phyloP scores from a whole-genome alignment of 1,140 invertebrate genomes.

The Zaprionus ghesquierei region DNA sequence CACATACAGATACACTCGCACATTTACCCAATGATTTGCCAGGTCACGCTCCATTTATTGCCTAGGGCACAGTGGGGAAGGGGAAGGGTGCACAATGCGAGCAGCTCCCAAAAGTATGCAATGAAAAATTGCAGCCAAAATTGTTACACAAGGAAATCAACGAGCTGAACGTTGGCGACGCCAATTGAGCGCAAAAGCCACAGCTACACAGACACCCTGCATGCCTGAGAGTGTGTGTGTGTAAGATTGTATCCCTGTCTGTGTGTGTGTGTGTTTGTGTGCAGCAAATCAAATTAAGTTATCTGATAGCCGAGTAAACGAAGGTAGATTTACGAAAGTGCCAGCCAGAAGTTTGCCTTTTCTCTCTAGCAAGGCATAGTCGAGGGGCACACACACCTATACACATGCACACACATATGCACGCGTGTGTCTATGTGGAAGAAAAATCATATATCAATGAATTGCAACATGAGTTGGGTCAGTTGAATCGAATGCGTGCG shows the following conservation, averaged over 20 bases:
- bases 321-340: conserved; percentile 30
- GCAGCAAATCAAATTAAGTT: conserved; percentile 73
- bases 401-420: background rate
- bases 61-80: background rate
- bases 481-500: background rate
- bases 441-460: conserved; percentile 36
- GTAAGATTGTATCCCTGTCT: background rate
- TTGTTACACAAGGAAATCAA: conserved; percentile 33
- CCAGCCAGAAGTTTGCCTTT: background rate
- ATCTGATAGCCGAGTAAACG: conserved; percentile 66
- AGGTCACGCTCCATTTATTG: conserved; percentile 48
- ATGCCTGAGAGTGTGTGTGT: background rate
- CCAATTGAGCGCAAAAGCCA: conserved; percentile 63
- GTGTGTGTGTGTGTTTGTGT: conserved; percentile 35
- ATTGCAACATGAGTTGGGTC: conserved; percentile 16
- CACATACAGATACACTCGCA: background rate
- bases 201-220: conserved; percentile 22
- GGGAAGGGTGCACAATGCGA: background rate
- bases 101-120: conserved; percentile 57
- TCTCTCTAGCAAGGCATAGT: conserved; percentile 44
- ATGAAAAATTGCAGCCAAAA: conserved; percentile 65
- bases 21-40: conserved; percentile 28
- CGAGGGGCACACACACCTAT: conserved; percentile 4
- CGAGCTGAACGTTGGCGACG: conserved; percentile 10
- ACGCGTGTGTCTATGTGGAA: background rate